Evolutionary conservation across 2,888 invertebrate genomes (phyloP).

Genomic region (Brachynemurus nebulosus): DNA sequence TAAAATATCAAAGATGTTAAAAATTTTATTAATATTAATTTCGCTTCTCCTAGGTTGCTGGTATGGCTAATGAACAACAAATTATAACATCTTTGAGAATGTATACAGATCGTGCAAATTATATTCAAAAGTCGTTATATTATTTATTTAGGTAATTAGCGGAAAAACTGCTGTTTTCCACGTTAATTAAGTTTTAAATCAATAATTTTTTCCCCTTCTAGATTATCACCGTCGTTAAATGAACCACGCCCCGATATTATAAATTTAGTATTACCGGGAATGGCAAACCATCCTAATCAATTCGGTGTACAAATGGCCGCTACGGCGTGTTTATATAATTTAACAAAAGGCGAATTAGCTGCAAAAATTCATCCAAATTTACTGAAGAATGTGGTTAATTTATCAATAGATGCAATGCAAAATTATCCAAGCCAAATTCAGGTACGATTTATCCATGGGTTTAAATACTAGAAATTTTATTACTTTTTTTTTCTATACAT

Average conservation of each 20-base stretch:
- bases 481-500: too few relatives aligned
- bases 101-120: constrained; percentile 40
- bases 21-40: too few relatives aligned
- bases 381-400: constrained; percentile 44
- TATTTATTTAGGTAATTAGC: constrained; percentile 38
- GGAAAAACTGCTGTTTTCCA: neutral
- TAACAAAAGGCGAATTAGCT: constrained; percentile 49
- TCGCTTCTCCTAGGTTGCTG: constrained; percentile 36
- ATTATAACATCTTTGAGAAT: constrained; percentile 41
- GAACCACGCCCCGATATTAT: constrained; percentile 47
- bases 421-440: constrained; percentile 50
- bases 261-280: constrained; percentile 39
- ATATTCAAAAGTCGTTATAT: constrained; percentile 52
- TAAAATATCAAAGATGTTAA: too few relatives aligned
- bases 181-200: neutral
- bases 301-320: constrained; percentile 60
- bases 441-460: constrained; percentile 24
- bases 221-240: constrained; percentile 29
- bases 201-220: neutral
- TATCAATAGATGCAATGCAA: constrained; percentile 54
- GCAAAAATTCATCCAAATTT: constrained; percentile 47
- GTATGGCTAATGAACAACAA: constrained; percentile 41
- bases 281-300: constrained; percentile 36
- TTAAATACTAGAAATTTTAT: too few relatives aligned
- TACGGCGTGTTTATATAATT: constrained; percentile 60